Evolutionary conservation across 53 echinoderm and acorn worm species (phyloP).

Genomic region (Echinarachnius parma): DNA sequence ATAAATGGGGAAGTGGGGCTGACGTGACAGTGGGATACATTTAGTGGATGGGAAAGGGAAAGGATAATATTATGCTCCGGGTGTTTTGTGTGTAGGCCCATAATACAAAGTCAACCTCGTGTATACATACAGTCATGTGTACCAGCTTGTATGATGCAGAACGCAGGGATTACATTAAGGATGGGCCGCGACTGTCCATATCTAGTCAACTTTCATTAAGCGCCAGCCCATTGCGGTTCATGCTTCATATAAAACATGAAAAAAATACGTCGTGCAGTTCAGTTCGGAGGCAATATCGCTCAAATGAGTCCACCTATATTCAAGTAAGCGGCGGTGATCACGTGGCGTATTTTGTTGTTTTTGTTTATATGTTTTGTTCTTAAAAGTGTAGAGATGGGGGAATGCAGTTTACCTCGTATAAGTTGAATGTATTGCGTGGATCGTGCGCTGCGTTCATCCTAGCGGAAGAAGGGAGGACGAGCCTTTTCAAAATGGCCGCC

Average conservation of each 20-base stretch:
- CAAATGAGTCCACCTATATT: constrained; percentile 31
- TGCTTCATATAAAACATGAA: too few relatives aligned
- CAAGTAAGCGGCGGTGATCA: background rate
- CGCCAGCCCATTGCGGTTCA: constrained; percentile 18
- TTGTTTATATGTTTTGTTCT: too few relatives aligned
- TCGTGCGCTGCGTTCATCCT: background rate
- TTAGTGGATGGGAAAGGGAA: too few relatives aligned
- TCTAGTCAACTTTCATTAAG: constrained; percentile 32
- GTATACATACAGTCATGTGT: too few relatives aligned
- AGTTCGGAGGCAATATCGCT: constrained; percentile 37
- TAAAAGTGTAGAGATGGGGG: constrained; percentile 32
- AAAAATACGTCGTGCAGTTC: constrained; percentile 15
- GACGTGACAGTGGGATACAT: too few relatives aligned
- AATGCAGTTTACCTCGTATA: constrained; percentile 39
- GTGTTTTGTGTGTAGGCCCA: too few relatives aligned
- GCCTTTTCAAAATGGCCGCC: constrained; percentile 37
- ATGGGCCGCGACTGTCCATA: constrained; percentile 5
- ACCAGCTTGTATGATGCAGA: background rate
- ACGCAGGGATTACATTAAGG: constrained; percentile 10
- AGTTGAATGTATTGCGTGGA: too few relatives aligned
- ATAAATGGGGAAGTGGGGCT: too few relatives aligned
- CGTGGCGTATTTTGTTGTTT: background rate
- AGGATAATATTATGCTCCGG: too few relatives aligned
- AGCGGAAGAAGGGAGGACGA: constrained; percentile 2
- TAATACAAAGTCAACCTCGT: too few relatives aligned